These are phyloP conservation scores for Drosophila macrospina DNA, from an alignment of 2,888 invertebrate genomes.

Conservation along the genomic window DNA sequence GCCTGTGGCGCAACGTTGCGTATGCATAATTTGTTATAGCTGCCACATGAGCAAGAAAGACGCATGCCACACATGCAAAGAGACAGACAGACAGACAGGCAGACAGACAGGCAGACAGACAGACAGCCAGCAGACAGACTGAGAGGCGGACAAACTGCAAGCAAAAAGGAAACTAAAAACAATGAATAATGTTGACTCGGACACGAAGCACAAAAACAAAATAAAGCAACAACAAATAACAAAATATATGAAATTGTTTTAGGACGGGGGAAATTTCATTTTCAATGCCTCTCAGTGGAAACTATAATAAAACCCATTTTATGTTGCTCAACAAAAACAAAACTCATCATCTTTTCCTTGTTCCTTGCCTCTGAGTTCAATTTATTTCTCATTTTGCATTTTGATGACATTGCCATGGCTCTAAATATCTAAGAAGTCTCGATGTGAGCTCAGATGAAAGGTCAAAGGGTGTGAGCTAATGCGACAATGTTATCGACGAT, in stretches of 20 bases:
- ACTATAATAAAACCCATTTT: background rate
- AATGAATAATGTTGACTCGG: slow-evolving; percentile 7
- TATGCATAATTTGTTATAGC: slow-evolving; percentile 32
- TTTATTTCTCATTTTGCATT: slow-evolving; percentile 6
- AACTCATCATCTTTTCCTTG: background rate
- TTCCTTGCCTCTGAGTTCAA: background rate
- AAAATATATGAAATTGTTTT: background rate
- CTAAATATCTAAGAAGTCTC: background rate
- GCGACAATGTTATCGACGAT: background rate
- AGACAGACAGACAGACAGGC: background rate
- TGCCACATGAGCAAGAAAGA: slow-evolving; percentile 4
- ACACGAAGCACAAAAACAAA: background rate
- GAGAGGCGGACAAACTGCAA: background rate
- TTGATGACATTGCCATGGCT: background rate
- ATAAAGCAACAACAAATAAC: no score
- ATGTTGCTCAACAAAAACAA: background rate
- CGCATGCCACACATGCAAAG: background rate
- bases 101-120: background rate
- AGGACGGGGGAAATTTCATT: background rate
- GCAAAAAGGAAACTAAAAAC: background rate
- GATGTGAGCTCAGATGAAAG: background rate
- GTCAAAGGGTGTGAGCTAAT: background rate
- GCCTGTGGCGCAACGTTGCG: slow-evolving; percentile 17
- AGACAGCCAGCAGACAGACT: no score
- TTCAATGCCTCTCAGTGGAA: background rate